A percentile compares a stretch with the other conserved stretches of the same genome.
These are phyloP conservation scores for Crotalus tigris DNA, from an alignment of 2,113 vertebrate genomes.

Conservation along the genomic window DNA sequence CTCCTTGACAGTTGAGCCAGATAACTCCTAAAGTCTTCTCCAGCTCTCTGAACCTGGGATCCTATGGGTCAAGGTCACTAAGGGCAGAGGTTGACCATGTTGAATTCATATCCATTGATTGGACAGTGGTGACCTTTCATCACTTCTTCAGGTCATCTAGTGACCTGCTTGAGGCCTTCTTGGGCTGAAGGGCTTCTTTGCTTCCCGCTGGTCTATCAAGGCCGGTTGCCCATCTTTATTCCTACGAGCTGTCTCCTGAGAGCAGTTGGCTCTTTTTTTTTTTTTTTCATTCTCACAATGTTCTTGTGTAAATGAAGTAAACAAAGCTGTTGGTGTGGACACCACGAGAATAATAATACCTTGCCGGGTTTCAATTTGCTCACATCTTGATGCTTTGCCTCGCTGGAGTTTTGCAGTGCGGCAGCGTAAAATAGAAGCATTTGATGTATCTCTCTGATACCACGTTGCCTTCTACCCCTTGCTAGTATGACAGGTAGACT, in stretches of 20 bases:
- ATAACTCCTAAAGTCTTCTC: background rate
- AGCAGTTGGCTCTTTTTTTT: background rate
- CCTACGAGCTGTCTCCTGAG: background rate
- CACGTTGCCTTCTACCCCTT: background rate
- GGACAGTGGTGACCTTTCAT: background rate
- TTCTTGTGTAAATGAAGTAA: slow-evolving; percentile 48
- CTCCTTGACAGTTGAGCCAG: too few species aligned
- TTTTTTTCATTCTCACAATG: background rate
- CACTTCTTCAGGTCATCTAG: background rate
- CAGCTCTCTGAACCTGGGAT: background rate
- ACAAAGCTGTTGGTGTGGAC: slow-evolving; percentile 58
- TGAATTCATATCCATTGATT: background rate
- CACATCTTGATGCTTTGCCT: slow-evolving; percentile 24
- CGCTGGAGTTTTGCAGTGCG: slow-evolving; percentile 35
- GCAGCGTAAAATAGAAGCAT: slow-evolving; percentile 23
- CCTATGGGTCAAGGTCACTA: background rate
- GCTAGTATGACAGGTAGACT: slow-evolving; percentile 38
- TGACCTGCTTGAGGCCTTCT: background rate
- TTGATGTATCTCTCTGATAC: slow-evolving; percentile 7
- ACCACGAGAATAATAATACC: slow-evolving; percentile 48
- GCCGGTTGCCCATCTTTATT: background rate
- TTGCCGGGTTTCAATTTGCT: slow-evolving; percentile 49
- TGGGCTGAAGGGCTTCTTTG: background rate
- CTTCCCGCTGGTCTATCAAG: background rate
- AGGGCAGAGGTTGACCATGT: background rate